Conservation (phyloP, 2,113 vertebrate species). For the Podocnemis expansa region DNA sequence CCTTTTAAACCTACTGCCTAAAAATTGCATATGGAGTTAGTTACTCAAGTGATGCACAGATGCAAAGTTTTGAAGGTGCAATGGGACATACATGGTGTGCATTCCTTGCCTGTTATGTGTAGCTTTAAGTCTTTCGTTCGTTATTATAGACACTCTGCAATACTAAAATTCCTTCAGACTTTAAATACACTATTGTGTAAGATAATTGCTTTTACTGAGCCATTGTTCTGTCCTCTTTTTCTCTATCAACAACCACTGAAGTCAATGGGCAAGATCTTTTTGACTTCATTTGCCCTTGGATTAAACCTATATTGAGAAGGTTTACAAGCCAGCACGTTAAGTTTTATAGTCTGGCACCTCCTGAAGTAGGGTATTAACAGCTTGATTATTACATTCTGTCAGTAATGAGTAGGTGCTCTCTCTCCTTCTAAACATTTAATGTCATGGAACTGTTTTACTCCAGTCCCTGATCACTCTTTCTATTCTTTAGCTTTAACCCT, state of each 20-base stretch:
- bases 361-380: background rate
- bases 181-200: background rate
- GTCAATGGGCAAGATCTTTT: background rate
- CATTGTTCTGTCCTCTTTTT: background rate
- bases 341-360: background rate
- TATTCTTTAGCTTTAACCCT: background rate
- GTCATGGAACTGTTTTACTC: background rate
- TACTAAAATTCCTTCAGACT: background rate
- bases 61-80: background rate
- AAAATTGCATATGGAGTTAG: background rate
- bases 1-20: too few relatives aligned
- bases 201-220: background rate
- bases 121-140: background rate
- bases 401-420: background rate
- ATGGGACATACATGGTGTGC: background rate
- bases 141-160: background rate
- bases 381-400: background rate
- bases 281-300: background rate
- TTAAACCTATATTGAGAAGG: background rate
- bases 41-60: background rate
- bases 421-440: background rate
- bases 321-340: background rate
- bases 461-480: background rate
- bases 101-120: background rate
- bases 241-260: background rate